Evolutionary conservation across 2,113 vertebrate species (phyloP).

Genomic region (Vanacampus margaritifer): DNA sequence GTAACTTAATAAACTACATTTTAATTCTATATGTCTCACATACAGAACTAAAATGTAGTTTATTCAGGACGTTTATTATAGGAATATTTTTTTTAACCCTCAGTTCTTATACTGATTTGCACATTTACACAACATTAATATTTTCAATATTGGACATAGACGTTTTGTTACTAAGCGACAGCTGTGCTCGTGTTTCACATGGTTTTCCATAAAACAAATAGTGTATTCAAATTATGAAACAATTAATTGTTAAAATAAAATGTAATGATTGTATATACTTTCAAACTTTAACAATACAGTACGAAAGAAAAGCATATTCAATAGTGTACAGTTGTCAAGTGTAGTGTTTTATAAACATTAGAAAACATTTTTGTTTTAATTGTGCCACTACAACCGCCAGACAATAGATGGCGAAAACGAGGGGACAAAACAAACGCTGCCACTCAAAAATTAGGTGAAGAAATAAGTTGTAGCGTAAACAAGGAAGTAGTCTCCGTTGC

Average conservation of each 20-base stretch:
- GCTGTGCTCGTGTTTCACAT: background rate
- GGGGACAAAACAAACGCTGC: background rate
- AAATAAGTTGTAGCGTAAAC: background rate
- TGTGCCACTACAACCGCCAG: too few species aligned
- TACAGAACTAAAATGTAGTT: too few species aligned
- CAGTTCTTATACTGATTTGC: too few species aligned
- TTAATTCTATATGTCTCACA: background rate
- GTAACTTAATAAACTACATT: background rate
- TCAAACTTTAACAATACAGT: background rate
- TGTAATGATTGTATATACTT: background rate
- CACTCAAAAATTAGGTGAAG: background rate
- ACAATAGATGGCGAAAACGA: background rate
- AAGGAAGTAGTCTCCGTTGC: background rate
- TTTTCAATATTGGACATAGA: too few species aligned
- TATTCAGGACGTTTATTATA: too few species aligned
- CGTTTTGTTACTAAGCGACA: background rate
- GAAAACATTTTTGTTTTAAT: background rate
- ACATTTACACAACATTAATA: too few species aligned
- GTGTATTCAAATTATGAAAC: background rate
- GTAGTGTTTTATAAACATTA: background rate
- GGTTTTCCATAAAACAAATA: background rate
- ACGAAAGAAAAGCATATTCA: background rate
- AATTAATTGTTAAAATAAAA: background rate
- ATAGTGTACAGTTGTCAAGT: background rate
- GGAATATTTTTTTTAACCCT: too few species aligned